Evolutionary conservation across 2,113 vertebrate genomes (phyloP).

Genomic region (Microtus richardsoni): DNA sequence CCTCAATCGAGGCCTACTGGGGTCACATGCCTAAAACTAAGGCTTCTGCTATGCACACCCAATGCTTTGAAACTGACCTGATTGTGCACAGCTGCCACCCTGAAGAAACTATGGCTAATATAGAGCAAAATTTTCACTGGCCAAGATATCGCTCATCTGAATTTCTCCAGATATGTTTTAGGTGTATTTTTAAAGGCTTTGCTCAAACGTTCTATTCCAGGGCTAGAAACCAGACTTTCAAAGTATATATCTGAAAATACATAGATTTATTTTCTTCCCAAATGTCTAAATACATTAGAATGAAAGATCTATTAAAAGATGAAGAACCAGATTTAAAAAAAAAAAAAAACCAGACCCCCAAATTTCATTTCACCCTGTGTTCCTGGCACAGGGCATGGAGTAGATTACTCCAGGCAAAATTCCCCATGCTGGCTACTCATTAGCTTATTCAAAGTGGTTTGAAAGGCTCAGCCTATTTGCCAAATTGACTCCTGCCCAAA

Average conservation of each 20-base stretch:
- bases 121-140: slow-evolving; percentile 52
- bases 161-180: slow-evolving; percentile 46
- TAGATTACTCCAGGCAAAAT: slow-evolving; percentile 20
- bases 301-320: slow-evolving; percentile 58
- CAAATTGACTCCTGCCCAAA: slow-evolving; percentile 73
- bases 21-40: background rate
- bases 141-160: slow-evolving; percentile 38
- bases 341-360: background rate
- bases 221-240: slow-evolving; percentile 1
- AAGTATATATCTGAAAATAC: slow-evolving; percentile 33
- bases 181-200: slow-evolving; percentile 44
- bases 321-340: background rate
- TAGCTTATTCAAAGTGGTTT: slow-evolving; percentile 74
- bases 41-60: background rate
- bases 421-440: slow-evolving; percentile 59
- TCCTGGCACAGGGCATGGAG: slow-evolving; percentile 12
- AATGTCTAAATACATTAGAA: slow-evolving; percentile 35
- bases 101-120: slow-evolving; percentile 51
- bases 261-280: background rate
- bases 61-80: slow-evolving; percentile 53
- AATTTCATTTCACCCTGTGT: background rate
- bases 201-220: background rate
- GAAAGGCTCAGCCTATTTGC: slow-evolving; percentile 61
- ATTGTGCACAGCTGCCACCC: slow-evolving; percentile 49
- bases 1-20: background rate